These are phyloP conservation scores for Grammomys surdaster DNA, from an alignment of 2,113 vertebrate species.

Conservation along the genomic window DNA sequence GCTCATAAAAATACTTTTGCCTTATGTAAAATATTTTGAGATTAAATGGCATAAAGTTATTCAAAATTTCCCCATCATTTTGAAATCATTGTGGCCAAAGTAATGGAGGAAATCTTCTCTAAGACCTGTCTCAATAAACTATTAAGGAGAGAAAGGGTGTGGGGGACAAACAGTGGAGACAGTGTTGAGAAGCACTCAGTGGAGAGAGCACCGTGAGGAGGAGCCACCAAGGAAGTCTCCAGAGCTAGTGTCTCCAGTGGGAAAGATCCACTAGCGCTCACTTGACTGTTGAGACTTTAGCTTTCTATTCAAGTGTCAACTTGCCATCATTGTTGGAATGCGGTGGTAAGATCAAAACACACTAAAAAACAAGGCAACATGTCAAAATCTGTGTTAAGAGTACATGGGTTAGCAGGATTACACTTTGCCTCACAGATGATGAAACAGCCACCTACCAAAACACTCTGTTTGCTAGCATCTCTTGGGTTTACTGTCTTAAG, in stretches of 20 bases:
- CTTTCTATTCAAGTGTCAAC: neutral
- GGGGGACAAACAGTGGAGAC: neutral
- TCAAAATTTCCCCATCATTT: neutral
- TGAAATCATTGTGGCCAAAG: constrained; percentile 39
- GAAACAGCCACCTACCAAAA: neutral
- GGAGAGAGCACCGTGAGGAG: constrained; percentile 19
- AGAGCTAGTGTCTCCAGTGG: constrained; percentile 26
- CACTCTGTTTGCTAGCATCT: neutral
- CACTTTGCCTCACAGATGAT: neutral
- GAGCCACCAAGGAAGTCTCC: constrained; percentile 47
- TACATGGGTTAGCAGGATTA: no score
- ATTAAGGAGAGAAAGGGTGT: neutral
- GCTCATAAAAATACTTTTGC: constrained; percentile 37
- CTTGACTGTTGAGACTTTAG: constrained; percentile 43
- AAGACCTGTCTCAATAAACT: constrained; percentile 38
- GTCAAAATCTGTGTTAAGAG: neutral
- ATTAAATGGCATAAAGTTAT: neutral
- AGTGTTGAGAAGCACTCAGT: constrained; percentile 44
- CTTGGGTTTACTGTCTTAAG: neutral
- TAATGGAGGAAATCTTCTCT: constrained; percentile 24
- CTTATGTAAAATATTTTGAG: constrained; percentile 26
- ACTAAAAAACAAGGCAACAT: neutral
- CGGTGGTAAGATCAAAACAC: neutral
- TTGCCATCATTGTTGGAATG: constrained; percentile 28
- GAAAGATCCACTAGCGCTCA: neutral